These are phyloP conservation scores for Planiliza haematocheilus DNA, from an alignment of 2,113 vertebrate species.

Conservation along the genomic window DNA sequence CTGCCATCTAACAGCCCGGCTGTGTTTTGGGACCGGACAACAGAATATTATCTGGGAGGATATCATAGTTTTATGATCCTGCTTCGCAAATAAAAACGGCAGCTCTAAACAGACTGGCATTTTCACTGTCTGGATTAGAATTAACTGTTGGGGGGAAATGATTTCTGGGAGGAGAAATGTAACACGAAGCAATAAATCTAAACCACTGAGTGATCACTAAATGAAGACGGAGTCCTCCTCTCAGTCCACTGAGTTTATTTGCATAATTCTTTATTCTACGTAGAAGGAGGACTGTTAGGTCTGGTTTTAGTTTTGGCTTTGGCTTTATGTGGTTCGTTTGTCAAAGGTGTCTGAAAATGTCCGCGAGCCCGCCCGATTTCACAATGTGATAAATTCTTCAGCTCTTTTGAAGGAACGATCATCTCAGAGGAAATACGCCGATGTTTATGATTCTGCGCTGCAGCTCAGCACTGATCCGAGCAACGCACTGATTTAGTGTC, in stretches of 20 bases:
- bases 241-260: not conserved
- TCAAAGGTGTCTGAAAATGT: slow-evolving; percentile 8
- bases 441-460: slow-evolving; percentile 14
- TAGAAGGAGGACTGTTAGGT: not conserved
- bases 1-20: slow-evolving; percentile 34
- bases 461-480: not conserved
- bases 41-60: slow-evolving; percentile 36
- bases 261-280: not conserved
- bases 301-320: too few relatives aligned
- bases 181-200: slow-evolving; percentile 21
- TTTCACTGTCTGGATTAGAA: slow-evolving; percentile 32
- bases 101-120: slow-evolving; percentile 44
- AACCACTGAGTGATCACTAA: slow-evolving; percentile 13
- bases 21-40: slow-evolving; percentile 39
- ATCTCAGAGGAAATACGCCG: not conserved
- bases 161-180: slow-evolving; percentile 5
- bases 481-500: not conserved
- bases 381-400: slow-evolving; percentile 1
- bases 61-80: slow-evolving; percentile 42
- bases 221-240: slow-evolving; percentile 21
- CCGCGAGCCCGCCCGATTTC: not conserved
- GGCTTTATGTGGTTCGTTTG: too few relatives aligned
- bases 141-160: slow-evolving; percentile 12
- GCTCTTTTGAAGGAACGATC: not conserved
- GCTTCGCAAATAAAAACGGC: slow-evolving; percentile 32